Evolutionary conservation across 2,113 vertebrate genomes (phyloP).

Genomic region (Lophura nycthemera): DNA sequence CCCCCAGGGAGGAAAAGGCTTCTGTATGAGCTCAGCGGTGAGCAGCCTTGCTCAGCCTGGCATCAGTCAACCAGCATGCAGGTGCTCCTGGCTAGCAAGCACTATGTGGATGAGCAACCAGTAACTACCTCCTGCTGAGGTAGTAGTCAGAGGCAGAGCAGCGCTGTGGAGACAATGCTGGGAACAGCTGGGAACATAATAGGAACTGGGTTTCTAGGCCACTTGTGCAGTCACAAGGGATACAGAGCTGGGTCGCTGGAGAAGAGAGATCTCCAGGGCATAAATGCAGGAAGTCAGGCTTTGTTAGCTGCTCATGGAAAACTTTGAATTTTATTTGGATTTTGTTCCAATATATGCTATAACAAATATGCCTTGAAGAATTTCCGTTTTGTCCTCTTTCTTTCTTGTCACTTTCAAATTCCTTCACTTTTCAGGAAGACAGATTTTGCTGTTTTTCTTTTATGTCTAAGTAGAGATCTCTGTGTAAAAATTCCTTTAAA

Average conservation of each 20-base stretch:
- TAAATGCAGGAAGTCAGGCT: background rate
- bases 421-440: background rate
- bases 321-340: background rate
- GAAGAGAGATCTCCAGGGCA: background rate
- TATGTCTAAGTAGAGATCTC: background rate
- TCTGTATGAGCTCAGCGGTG: background rate
- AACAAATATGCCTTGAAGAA: background rate
- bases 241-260: background rate
- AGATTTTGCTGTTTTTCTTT: background rate
- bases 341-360: background rate
- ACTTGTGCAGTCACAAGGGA: background rate
- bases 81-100: background rate
- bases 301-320: background rate
- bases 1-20: background rate
- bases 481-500: background rate
- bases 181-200: background rate
- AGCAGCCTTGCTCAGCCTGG: conserved; percentile 5
- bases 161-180: background rate
- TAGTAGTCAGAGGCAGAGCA: background rate
- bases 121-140: background rate
- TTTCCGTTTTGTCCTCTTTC: background rate
- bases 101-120: background rate
- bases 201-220: background rate
- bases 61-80: background rate
- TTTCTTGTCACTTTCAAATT: background rate